Percentiles rank a stretch among this genome's conserved stretches.
These are phyloP conservation scores for Eupristina koningsbergeri DNA, from an alignment of 1,140 invertebrate genomes.

Conservation along the genomic window DNA sequence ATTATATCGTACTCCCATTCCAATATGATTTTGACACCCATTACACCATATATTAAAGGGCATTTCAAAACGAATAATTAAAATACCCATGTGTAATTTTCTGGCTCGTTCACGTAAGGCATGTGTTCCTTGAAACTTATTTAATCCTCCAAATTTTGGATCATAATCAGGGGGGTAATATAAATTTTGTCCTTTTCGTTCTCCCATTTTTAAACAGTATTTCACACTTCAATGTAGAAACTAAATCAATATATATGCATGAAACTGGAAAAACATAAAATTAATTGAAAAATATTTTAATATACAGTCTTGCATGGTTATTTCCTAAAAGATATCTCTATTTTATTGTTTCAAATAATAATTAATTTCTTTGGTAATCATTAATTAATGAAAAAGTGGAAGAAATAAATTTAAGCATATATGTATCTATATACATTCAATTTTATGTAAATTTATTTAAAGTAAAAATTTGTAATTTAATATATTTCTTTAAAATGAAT, in stretches of 20 bases:
- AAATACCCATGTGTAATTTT: constrained; percentile 95
- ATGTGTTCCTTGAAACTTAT: constrained; percentile 95
- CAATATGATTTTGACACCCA: constrained; percentile 98
- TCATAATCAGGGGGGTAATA: constrained; percentile 99
- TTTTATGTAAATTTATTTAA: too few relatives aligned
- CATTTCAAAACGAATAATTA: constrained; percentile 99
- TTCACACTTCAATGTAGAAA: background rate
- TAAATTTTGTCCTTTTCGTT: constrained; percentile 97
- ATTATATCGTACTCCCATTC: constrained; percentile 99
- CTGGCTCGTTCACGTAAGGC: constrained; percentile 94
- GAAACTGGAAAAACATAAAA: background rate
- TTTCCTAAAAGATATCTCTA: too few relatives aligned
- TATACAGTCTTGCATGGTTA: too few relatives aligned
- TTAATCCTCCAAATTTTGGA: constrained; percentile 91
- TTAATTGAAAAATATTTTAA: background rate
- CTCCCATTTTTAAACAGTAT: constrained; percentile 82
- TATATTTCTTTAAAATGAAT: too few relatives aligned
- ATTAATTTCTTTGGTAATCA: too few relatives aligned
- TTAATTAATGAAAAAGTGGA: too few relatives aligned
- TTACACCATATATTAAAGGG: constrained; percentile 99
- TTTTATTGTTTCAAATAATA: too few relatives aligned
- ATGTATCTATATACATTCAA: too few relatives aligned
- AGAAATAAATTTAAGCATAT: too few relatives aligned
- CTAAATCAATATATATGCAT: background rate
- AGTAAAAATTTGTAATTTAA: too few relatives aligned